Conservation (phyloP, 2,113 vertebrate genomes). For the Callospermophilus lateralis region DNA sequence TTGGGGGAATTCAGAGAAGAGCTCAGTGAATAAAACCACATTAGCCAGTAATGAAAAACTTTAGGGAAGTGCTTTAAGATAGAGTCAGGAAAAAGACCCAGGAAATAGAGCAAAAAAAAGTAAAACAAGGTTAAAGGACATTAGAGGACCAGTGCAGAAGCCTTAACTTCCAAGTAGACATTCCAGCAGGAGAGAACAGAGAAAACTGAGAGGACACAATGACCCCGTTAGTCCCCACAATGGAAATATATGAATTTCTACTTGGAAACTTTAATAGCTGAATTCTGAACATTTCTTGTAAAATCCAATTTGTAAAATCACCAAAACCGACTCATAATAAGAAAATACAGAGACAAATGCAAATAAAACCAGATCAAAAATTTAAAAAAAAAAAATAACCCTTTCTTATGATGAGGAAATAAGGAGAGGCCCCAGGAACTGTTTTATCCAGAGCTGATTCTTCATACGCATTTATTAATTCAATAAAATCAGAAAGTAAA, state of each 20-base stretch:
- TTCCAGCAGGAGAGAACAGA: not conserved
- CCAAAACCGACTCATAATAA: not conserved
- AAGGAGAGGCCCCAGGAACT: not conserved
- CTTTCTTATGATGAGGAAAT: not conserved
- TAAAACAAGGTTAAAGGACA: not conserved
- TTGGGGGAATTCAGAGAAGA: not conserved
- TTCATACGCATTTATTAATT: not conserved
- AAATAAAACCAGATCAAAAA: not conserved
- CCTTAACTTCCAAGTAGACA: not conserved
- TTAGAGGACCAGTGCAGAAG: not conserved
- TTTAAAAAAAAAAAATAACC: not conserved
- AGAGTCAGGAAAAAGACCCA: not conserved
- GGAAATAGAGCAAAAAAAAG: not conserved
- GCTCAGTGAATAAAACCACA: conserved; percentile 18
- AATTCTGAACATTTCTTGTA: not conserved
- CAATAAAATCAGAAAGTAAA: conserved; percentile 4
- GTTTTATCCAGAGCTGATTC: not conserved
- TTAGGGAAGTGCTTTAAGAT: not conserved
- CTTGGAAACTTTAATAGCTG: not conserved
- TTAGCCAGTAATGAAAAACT: not conserved
- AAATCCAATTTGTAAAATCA: not conserved
- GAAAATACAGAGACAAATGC: not conserved
- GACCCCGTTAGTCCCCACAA: not conserved
- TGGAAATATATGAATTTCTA: not conserved
- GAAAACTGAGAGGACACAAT: not conserved